These are phyloP conservation scores for Microhierax caerulescens DNA, from an alignment of 2,797 vertebrate species.

Conservation along the genomic window DNA sequence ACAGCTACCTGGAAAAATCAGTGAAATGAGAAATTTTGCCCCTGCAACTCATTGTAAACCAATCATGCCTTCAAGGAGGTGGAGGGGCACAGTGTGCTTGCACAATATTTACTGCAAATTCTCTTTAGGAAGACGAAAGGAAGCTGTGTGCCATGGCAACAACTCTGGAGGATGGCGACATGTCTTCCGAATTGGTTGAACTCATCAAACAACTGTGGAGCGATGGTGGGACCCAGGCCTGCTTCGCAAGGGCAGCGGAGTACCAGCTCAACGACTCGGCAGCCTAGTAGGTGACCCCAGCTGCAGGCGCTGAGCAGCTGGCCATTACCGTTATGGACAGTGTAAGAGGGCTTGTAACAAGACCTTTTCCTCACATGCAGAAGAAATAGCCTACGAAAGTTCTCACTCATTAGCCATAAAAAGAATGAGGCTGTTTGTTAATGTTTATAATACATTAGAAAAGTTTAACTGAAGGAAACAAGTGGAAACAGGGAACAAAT, in stretches of 20 bases:
- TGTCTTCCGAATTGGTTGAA: conserved; percentile 46
- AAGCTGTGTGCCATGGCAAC: conserved; percentile 56
- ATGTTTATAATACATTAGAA: background rate
- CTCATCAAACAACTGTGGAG: conserved; percentile 68
- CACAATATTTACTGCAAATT: background rate
- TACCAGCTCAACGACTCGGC: conserved; percentile 77
- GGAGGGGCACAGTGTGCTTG: fast-evolving
- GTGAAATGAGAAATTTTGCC: background rate
- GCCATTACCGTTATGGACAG: fast-evolving
- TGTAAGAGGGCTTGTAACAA: fast-evolving
- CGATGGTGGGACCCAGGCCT: conserved; percentile 64
- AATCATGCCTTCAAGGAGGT: background rate
- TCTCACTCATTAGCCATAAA: background rate
- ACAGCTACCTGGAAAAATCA: background rate
- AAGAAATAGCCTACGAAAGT: fast-evolving
- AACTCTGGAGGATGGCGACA: conserved; percentile 54
- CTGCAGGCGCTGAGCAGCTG: background rate
- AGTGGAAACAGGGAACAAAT: background rate
- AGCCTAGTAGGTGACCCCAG: conserved; percentile 72
- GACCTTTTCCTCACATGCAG: fast-evolving
- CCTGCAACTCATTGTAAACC: background rate
- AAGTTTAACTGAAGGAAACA: background rate
- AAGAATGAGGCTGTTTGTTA: background rate
- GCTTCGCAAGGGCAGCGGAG: conserved; percentile 69
- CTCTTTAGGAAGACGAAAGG: conserved; percentile 67